phyloP scores from a whole-genome alignment of 1,140 invertebrate genomes.

The Stegodyphus mimosarum region DNA sequence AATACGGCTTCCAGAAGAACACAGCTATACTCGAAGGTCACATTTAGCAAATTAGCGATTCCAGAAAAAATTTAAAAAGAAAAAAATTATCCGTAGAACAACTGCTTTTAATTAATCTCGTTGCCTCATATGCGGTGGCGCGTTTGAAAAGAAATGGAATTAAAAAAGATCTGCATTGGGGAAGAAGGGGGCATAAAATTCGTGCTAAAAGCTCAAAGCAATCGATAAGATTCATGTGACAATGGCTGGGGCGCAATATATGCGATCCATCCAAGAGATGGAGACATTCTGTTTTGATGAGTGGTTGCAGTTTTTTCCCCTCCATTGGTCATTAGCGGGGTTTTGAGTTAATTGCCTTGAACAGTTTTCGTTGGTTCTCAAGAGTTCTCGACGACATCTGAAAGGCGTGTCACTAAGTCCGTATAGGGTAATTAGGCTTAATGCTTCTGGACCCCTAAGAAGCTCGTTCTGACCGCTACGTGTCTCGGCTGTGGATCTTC shows the following conservation, averaged over 20 bases:
- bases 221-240: slow-evolving; percentile 26
- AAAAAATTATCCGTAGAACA: slow-evolving; percentile 53
- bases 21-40: slow-evolving; percentile 22
- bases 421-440: slow-evolving; percentile 58
- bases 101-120: slow-evolving; percentile 60
- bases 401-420: slow-evolving; percentile 57
- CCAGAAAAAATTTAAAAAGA: slow-evolving; percentile 37
- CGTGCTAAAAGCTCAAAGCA: slow-evolving; percentile 39
- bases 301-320: slow-evolving; percentile 43
- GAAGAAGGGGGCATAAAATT: slow-evolving; percentile 18
- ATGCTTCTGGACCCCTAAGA: slow-evolving; percentile 47
- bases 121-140: slow-evolving; percentile 56
- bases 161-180: slow-evolving; percentile 21
- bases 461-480: slow-evolving; percentile 44
- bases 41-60: slow-evolving; percentile 59
- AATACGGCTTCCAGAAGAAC: slow-evolving; percentile 37
- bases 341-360: slow-evolving; percentile 56
- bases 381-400: slow-evolving; percentile 49
- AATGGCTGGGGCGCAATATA: neutral
- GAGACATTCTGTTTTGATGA: slow-evolving; percentile 56
- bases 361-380: slow-evolving; percentile 46
- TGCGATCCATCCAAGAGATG: slow-evolving; percentile 9
- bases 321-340: slow-evolving; percentile 59
- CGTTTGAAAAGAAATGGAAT: slow-evolving; percentile 57
- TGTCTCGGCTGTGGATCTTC: slow-evolving; percentile 20